Conservation (phyloP, 2,888 invertebrate genomes). For the Agriopis marginaria region DNA sequence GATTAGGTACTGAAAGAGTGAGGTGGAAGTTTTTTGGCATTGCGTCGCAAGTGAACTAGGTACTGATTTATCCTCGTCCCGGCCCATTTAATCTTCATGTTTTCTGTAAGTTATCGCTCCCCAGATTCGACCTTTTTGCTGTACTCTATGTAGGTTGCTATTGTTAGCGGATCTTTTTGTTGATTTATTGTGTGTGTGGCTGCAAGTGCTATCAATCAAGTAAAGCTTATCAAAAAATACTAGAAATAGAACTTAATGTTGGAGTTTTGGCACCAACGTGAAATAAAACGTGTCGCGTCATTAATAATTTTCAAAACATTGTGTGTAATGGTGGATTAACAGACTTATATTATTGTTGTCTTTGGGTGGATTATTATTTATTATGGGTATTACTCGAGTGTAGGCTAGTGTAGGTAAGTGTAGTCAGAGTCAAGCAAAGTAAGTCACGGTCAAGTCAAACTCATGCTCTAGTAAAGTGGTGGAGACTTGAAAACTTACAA, state of each 20-base stretch:
- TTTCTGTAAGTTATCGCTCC: slow-evolving; percentile 43
- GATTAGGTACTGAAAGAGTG: slow-evolving; percentile 12
- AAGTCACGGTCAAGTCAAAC: too few relatives aligned
- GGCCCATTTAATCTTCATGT: slow-evolving; percentile 46
- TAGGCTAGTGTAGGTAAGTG: too few relatives aligned
- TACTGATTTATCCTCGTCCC: slow-evolving; percentile 46
- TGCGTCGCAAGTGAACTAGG: slow-evolving; percentile 43
- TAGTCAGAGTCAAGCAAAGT: too few relatives aligned
- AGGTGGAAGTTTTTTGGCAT: slow-evolving; percentile 50
- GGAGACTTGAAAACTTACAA: too few relatives aligned
- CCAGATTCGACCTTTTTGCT: slow-evolving; percentile 41
- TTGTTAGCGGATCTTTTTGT: slow-evolving; percentile 33
- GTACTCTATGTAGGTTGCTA: slow-evolving; percentile 37
- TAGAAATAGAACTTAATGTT: not conserved
- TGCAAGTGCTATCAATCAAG: slow-evolving; percentile 10
- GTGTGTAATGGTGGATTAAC: too few relatives aligned
- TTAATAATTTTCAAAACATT: too few relatives aligned
- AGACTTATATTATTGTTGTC: too few relatives aligned
- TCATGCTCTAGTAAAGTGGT: too few relatives aligned
- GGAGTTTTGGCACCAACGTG: too few relatives aligned
- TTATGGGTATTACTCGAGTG: too few relatives aligned
- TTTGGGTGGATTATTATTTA: too few relatives aligned
- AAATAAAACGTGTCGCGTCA: too few relatives aligned
- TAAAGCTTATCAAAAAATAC: not conserved
- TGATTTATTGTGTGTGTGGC: slow-evolving; percentile 32